These are phyloP conservation scores for Bembecia ichneumoniformis DNA, from an alignment of 2,888 invertebrate genomes.

Conservation along the genomic window DNA sequence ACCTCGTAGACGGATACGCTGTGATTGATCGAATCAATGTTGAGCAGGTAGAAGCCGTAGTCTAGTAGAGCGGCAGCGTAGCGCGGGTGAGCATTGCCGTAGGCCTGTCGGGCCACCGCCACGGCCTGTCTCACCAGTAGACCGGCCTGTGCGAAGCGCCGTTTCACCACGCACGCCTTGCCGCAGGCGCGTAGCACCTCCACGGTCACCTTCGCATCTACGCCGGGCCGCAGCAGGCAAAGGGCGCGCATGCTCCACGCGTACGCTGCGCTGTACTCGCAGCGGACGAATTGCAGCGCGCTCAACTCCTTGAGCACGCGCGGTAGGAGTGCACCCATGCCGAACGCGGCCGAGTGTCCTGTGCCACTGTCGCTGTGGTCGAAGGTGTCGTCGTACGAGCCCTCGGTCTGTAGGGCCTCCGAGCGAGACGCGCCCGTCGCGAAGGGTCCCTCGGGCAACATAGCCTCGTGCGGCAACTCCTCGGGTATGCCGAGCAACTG, in stretches of 20 bases:
- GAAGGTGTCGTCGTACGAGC: constrained; percentile 11
- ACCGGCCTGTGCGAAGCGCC: constrained; percentile 86
- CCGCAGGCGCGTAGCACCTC: constrained; percentile 90
- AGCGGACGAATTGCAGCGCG: constrained; percentile 84
- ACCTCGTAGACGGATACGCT: constrained; percentile 90
- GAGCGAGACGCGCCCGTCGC: constrained; percentile 24
- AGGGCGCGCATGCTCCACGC: constrained; percentile 86
- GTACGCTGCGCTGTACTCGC: constrained; percentile 87
- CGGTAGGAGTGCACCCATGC: constrained; percentile 68
- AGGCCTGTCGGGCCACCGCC: constrained; percentile 75
- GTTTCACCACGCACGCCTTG: constrained; percentile 91
- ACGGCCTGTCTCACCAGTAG: constrained; percentile 87
- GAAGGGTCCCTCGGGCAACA: constrained; percentile 22
- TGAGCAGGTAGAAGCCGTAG: constrained; percentile 91
- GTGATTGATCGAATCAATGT: constrained; percentile 87
- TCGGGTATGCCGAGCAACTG: constrained; percentile 43
- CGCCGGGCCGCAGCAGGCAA: constrained; percentile 73
- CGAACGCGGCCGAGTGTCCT: constrained; percentile 27
- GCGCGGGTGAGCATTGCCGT: constrained; percentile 81
- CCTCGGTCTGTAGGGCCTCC: constrained; percentile 28
- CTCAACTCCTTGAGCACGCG: constrained; percentile 88
- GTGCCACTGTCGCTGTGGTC: constrained; percentile 10
- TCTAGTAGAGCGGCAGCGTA: constrained; percentile 89
- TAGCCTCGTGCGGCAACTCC: constrained; percentile 16
- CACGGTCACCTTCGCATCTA: constrained; percentile 78